Base-by-base conservation (phyloP, 30 jellyfish, hydroid and myxozoan genomes). In the Clytia hemisphaerica region DNA sequence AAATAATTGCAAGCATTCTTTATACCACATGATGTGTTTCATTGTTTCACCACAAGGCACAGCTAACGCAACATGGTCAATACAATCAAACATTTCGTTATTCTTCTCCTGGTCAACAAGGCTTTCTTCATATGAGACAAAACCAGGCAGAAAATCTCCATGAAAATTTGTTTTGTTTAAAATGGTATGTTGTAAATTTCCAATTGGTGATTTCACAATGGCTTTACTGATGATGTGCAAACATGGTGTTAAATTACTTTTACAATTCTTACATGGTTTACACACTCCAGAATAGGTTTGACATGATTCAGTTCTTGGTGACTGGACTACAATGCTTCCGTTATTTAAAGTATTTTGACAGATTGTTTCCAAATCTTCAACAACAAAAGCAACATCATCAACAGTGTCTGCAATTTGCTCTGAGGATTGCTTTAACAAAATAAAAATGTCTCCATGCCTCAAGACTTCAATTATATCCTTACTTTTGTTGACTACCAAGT, bases 61-160 rank as follows among this genome's bases (percentile, higher is more conserved):
- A 18, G 94, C 97, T 29, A 79, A 64, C 9, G 94, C 74, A 4
- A 88, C 65, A 45, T 88, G 97, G 48, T 88, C 97, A 4, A 88
- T 31, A 9, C 14, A 7, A 65, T 65, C 55, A 2, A 60, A 36
- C 12, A 31, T 18, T n/a, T 51, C 62, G 37, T 60, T 42, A 19
- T 29, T 45, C 2, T 46, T 19, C 24, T 32, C 63, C 4, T 27
- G 24, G 38, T 1, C 19, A 18, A 4, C 61, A 14, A 58, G 18
- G 24, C 32, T 36, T 33, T 2, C 31, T 7, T 27, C 67, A 3
- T 30, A 30, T 12, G 32, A 68, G 4, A 53, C 61, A 79, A 79
- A 88, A 19, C 76, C 58, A 6, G 97, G 97, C 49, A 88, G 46
- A 59, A 79, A 88, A 33, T 19, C 46, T 4, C 97, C 94, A 45